phyloP scores from a whole-genome alignment of 2,113 vertebrate genomes.

The Daboia siamensis region DNA sequence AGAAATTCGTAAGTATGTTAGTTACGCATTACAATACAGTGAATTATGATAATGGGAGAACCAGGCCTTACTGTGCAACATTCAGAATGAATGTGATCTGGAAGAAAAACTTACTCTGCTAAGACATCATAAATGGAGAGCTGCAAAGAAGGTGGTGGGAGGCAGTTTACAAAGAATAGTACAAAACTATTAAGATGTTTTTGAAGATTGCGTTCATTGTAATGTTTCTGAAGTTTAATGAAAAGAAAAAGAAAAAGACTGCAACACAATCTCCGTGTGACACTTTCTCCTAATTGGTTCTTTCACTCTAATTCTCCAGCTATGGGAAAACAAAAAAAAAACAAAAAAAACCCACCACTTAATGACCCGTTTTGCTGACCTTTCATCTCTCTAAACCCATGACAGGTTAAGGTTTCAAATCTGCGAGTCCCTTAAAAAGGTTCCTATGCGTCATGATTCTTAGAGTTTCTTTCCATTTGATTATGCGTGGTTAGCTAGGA shows the following conservation, averaged over 20 bases:
- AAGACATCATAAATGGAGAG: background rate
- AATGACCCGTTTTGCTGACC: background rate
- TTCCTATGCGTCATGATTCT: background rate
- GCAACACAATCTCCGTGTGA: background rate
- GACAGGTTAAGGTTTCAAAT: background rate
- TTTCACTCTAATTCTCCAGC: background rate
- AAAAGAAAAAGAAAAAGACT: background rate
- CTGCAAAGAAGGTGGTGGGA: background rate
- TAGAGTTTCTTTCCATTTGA: background rate
- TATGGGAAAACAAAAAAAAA: background rate
- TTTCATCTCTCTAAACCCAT: background rate
- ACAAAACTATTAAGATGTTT: background rate
- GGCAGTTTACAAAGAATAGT: background rate
- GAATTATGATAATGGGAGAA: background rate
- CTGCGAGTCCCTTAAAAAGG: background rate
- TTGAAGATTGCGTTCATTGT: background rate
- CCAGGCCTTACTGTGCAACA: background rate
- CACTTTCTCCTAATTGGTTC: background rate
- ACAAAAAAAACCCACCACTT: background rate
- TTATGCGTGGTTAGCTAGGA: background rate
- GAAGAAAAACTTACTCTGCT: background rate
- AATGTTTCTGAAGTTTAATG: background rate
- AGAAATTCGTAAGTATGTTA: background rate
- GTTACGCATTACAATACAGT: background rate
- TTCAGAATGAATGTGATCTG: background rate